These are phyloP conservation scores for Chrysotoxum bicinctum DNA, from an alignment of 2,888 invertebrate genomes.

Conservation along the genomic window DNA sequence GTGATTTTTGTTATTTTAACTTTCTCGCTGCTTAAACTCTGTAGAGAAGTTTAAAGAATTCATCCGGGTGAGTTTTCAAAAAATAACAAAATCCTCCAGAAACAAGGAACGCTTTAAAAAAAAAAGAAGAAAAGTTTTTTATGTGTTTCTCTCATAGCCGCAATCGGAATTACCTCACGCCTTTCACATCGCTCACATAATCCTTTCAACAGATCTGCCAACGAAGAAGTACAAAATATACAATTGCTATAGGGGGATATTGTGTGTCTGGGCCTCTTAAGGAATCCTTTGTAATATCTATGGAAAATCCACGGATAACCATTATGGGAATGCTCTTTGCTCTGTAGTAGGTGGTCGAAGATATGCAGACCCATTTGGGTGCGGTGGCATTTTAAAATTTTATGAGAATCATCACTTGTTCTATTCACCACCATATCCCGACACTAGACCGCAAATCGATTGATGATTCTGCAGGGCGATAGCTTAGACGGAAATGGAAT, in stretches of 20 bases:
- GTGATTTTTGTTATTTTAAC: slow-evolving; percentile 52
- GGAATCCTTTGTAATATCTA: slow-evolving; percentile 37
- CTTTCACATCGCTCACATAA: slow-evolving; percentile 55
- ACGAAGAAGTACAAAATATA: slow-evolving; percentile 46
- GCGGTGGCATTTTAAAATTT: slow-evolving; percentile 62
- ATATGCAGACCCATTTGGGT: slow-evolving; percentile 40
- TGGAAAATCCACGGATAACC: slow-evolving; percentile 66
- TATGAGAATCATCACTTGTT: slow-evolving; percentile 72
- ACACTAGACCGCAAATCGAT: slow-evolving; percentile 66
- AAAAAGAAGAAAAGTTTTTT: slow-evolving; percentile 8
- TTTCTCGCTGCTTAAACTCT: slow-evolving; percentile 41
- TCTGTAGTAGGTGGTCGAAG: slow-evolving; percentile 50
- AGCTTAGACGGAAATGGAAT: slow-evolving; percentile 45
- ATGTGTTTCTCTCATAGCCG: not conserved
- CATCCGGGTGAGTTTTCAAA: slow-evolving; percentile 4
- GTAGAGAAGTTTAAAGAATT: slow-evolving; percentile 55
- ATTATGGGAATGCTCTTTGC: slow-evolving; percentile 38
- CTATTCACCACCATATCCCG: slow-evolving; percentile 60
- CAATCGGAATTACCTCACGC: slow-evolving; percentile 65
- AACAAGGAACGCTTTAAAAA: slow-evolving; percentile 34
- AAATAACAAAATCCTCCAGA: not conserved
- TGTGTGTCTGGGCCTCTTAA: slow-evolving; percentile 39
- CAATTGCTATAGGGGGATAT: slow-evolving; percentile 42
- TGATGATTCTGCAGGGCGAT: slow-evolving; percentile 62
- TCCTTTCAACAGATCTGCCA: slow-evolving; percentile 67